phyloP scores from a whole-genome alignment of 2,888 invertebrate genomes.

The Dicranocentrus wangi region DNA sequence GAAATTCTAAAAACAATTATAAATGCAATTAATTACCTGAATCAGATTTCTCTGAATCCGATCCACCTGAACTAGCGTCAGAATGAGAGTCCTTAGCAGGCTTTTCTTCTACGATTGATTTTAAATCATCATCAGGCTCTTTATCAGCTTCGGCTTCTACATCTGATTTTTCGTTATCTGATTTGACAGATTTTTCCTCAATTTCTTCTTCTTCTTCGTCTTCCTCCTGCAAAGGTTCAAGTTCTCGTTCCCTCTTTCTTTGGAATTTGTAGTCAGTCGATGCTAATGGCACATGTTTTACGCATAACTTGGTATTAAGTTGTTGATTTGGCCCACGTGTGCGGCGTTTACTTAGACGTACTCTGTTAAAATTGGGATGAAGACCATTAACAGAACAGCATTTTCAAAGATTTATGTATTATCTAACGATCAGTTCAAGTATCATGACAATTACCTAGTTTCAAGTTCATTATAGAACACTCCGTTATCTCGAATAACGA shows the following conservation, averaged over 20 bases:
- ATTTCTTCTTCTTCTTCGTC: slow-evolving; percentile 79
- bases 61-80: slow-evolving; percentile 73
- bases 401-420: too few species aligned
- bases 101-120: slow-evolving; percentile 74
- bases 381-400: too few species aligned
- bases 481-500: slow-evolving; percentile 91
- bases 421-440: too few species aligned
- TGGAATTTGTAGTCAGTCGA: slow-evolving; percentile 91
- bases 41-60: slow-evolving; percentile 55
- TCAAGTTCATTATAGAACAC: slow-evolving; percentile 97
- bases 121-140: slow-evolving; percentile 74
- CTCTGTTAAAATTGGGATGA: too few species aligned
- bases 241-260: slow-evolving; percentile 87
- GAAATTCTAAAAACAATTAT: not conserved
- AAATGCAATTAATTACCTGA: slow-evolving; percentile 29
- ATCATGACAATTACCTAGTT: slow-evolving; percentile 80
- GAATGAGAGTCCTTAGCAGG: slow-evolving; percentile 76
- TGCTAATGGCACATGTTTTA: slow-evolving; percentile 90
- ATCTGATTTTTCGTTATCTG: slow-evolving; percentile 74
- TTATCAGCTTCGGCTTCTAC: slow-evolving; percentile 47
- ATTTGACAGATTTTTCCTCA: slow-evolving; percentile 76
- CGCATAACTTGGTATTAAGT: slow-evolving; percentile 88
- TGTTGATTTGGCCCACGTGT: slow-evolving; percentile 83
- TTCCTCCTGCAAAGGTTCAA: slow-evolving; percentile 87
- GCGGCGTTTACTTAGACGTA: slow-evolving; percentile 92